Evolutionary conservation across 2,888 invertebrate genomes (phyloP), one percentile per base, ranked within the genome.

Genomic region (Spodoptera picta): DNA sequence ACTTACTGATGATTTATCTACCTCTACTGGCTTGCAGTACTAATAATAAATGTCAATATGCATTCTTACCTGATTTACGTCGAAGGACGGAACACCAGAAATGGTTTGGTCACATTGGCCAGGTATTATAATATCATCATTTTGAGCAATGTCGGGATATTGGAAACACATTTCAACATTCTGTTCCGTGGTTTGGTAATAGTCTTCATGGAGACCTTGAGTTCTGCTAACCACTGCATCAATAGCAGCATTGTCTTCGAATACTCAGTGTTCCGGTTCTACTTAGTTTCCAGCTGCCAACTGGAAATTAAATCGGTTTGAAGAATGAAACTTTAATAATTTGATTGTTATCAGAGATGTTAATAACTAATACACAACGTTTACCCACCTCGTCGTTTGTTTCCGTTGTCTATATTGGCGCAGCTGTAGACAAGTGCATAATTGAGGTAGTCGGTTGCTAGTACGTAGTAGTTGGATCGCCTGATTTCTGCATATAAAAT

Each of bases 241-340:
- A 3, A 94, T 89, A 2, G 73, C 73, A 4, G 57, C 60, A 10
- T 78, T 72, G 0, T 88, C 87, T 51, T 69, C 51, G 19, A 1
- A 1, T 1, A 19, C 27, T 86, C 0, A 92, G 81, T 0, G 84
- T 75, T 4, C 67, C 75, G 3, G 65, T 77, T 72, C 93, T 84
- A 64, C 93, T 91, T 1, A 93, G 78, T 64, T 91, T 92, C 94
- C 94, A 94, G 69, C 94, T 94, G 75, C 82, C 80, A 0, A 94
- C 94, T 94, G 81, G 11, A 66, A 78, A 55, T 19, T 19, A 2
- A 19, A 19, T 19, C 1, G 1, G 19, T 19, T 19, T 19, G 19
- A 19, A 19, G 2, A 19, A 1, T 19, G 19, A 19, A 14, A 19
- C 19, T 19, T 19, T 19, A 19, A 19, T 19, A 19, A 19, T 19